phyloP scores from a whole-genome alignment of 2,888 invertebrate genomes.

The Nebria salina region DNA sequence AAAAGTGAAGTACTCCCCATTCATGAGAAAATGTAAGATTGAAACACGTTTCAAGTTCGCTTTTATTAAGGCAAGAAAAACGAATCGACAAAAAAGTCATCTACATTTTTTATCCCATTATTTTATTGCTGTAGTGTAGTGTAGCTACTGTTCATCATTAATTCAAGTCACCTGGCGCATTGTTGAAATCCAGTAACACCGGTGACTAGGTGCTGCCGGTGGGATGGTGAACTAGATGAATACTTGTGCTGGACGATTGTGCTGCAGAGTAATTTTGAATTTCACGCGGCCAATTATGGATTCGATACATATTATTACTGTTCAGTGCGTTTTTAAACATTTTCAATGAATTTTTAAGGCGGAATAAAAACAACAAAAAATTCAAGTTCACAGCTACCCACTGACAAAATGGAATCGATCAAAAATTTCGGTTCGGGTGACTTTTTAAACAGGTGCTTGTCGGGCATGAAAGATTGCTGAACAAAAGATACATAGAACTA shows the following conservation, averaged over 20 bases:
- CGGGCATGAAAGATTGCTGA: constrained; percentile 7
- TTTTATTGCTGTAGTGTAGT: neutral
- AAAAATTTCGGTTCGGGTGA: constrained; percentile 24
- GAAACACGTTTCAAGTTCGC: neutral
- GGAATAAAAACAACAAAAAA: neutral
- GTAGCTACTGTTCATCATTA: constrained; percentile 40
- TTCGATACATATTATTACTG: constrained; percentile 59
- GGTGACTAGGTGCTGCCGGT: constrained; percentile 34
- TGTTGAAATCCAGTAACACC: constrained; percentile 52
- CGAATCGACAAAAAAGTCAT: constrained; percentile 11
- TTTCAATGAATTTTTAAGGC: constrained; percentile 35
- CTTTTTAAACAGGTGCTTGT: constrained; percentile 36
- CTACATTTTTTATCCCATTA: neutral
- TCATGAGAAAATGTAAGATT: neutral
- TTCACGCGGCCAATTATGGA: constrained; percentile 62
- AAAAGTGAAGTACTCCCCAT: too few relatives aligned
- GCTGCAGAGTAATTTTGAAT: constrained; percentile 60
- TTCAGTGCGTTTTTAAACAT: constrained; percentile 30
- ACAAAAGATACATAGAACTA: constrained; percentile 26
- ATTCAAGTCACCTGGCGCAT: constrained; percentile 47
- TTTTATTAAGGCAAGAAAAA: neutral
- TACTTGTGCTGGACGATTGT: constrained; percentile 52
- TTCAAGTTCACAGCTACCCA: neutral
- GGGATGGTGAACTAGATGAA: neutral
- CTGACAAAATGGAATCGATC: constrained; percentile 22